Conservation (phyloP, 2,888 invertebrate species). For the Ophion ventricosus region DNA sequence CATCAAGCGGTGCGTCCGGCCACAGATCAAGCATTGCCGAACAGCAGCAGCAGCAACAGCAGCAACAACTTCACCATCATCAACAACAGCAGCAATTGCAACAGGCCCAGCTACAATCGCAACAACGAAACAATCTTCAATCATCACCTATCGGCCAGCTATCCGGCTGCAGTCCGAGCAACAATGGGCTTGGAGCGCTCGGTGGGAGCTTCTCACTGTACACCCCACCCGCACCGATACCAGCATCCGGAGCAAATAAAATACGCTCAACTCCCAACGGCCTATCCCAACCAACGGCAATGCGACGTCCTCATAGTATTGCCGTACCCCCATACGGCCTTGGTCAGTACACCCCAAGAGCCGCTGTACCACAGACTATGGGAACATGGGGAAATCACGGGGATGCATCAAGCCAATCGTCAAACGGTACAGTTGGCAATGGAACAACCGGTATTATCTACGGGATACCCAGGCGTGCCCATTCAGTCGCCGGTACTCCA, state of each 20-base stretch:
- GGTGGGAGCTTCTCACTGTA: constrained; percentile 84
- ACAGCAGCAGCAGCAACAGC: constrained; percentile 80
- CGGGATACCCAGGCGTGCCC: constrained; percentile 71
- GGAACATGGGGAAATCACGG: constrained; percentile 66
- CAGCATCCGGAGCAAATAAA: constrained; percentile 78
- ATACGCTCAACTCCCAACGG: constrained; percentile 80
- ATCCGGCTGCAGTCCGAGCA: constrained; percentile 78
- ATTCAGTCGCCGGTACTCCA: constrained; percentile 77
- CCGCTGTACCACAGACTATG: constrained; percentile 67
- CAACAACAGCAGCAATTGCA: constrained; percentile 69
- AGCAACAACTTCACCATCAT: constrained; percentile 64
- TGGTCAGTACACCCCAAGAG: constrained; percentile 76
- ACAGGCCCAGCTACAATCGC: constrained; percentile 69
- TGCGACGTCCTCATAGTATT: constrained; percentile 85
- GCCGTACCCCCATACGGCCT: constrained; percentile 84
- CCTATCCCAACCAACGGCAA: constrained; percentile 75
- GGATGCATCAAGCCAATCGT: constrained; percentile 45
- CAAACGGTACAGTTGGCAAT: constrained; percentile 44
- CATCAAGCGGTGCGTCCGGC: constrained; percentile 76
- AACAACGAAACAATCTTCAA: constrained; percentile 73
- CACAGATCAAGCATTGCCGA: constrained; percentile 72
- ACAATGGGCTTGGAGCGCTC: constrained; percentile 77
- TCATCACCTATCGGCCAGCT: constrained; percentile 76
- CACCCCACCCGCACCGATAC: constrained; percentile 84
- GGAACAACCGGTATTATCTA: constrained; percentile 57